Evolutionary conservation across 1,140 invertebrate genomes (phyloP).

Genomic region (Zaprionus nigranus): DNA sequence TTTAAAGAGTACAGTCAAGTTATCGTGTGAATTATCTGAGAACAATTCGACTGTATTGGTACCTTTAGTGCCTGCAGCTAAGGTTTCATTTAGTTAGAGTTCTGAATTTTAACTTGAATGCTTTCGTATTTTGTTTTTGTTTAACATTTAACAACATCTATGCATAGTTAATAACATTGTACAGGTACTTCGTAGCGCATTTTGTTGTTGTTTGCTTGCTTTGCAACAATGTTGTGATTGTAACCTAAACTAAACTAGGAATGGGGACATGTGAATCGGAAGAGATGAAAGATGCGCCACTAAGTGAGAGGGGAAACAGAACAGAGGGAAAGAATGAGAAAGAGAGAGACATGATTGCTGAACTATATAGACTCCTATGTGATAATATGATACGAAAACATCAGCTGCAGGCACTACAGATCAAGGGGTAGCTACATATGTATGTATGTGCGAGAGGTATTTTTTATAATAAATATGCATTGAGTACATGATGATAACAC

Average conservation of each 20-base stretch:
- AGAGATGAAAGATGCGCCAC: slow-evolving; percentile 43
- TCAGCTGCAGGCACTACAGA: slow-evolving; percentile 5
- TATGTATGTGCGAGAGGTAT: slow-evolving; percentile 28
- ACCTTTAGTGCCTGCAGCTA: slow-evolving; percentile 18
- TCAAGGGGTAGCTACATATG: neutral
- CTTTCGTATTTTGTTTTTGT: slow-evolving; percentile 8
- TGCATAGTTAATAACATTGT: slow-evolving; percentile 39
- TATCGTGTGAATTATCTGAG: too few relatives aligned
- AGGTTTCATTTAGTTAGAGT: slow-evolving; percentile 12
- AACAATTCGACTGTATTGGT: neutral
- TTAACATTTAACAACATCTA: slow-evolving; percentile 49
- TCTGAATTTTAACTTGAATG: slow-evolving; percentile 7
- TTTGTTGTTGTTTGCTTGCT: slow-evolving; percentile 42
- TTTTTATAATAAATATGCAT: slow-evolving; percentile 42
- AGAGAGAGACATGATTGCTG: neutral
- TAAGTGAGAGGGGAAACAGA: slow-evolving; percentile 17
- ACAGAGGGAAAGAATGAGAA: slow-evolving; percentile 3
- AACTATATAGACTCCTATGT: neutral
- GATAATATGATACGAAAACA: neutral
- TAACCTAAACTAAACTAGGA: slow-evolving; percentile 44
- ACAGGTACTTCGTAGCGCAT: slow-evolving; percentile 58
- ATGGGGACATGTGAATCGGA: slow-evolving; percentile 12
- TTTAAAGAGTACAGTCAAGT: neutral
- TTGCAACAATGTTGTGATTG: slow-evolving; percentile 31
- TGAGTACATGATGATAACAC: slow-evolving; percentile 39